Evolutionary conservation across 2,113 vertebrate species (phyloP), one percentile per base, ranked within the genome.

Genomic region (Dicrurus megarhynchus): DNA sequence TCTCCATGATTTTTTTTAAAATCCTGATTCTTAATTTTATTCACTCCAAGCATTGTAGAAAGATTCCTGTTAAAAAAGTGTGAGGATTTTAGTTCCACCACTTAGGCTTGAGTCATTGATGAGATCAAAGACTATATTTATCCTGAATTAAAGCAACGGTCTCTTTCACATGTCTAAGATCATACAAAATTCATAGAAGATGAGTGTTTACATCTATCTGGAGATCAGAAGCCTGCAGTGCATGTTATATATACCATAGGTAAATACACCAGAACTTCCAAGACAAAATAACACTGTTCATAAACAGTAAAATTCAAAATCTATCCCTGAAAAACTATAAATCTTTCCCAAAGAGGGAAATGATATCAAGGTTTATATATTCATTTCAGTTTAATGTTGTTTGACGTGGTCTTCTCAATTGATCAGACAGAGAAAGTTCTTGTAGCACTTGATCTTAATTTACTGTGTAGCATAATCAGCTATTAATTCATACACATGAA

Each of bases 241-340:
- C 24, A 68, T 64, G 71, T 21, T 71, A 39, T 7, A 57, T 7
- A 53, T 12, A 52, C 16, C 56, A 42, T 5, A 47, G n/a, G n/a
- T 0, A 2, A 57, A 18, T 20, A 57, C 3, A 73, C 0, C 30
- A 76, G 20, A 68, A 76, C 6, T 61, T 55, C 16, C 8, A 28
- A 89, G 39, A 39, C 32, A n/a, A 32, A 39, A 46, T 3, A 65
- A 65, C 35, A 77, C 42, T 52, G 24, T 24, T 57, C 32, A 52
- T 20, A 32, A 47, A 63, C 13, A 79, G 30, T 7, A 32, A 60
- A 76, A 85, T 12, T 14, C 15, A 73, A 92, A 76, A 46, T 30
- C 16, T 24, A 61, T 3, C 21, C 21, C 35, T 6, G 2, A 49
- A 50, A 82, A 91, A 74, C 8, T 20, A 79, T 1, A 65, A 37